Evolutionary conservation across 2,888 invertebrate species (phyloP).

Genomic region (Acronicta alni): DNA sequence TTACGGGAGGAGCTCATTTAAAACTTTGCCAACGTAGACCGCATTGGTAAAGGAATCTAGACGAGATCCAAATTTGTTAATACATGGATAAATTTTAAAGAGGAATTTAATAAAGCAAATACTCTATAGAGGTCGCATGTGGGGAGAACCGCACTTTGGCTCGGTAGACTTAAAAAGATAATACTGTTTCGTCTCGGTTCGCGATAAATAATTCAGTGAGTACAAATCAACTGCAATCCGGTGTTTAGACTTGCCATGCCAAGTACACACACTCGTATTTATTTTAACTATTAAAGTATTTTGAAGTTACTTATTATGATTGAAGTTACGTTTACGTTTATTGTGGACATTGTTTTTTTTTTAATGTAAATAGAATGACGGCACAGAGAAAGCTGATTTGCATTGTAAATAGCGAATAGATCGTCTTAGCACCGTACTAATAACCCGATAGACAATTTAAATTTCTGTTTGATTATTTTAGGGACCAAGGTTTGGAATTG

Average conservation of each 20-base stretch:
- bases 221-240: conserved; percentile 21
- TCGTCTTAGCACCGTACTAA: too few species aligned
- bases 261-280: conserved; percentile 22
- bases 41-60: conserved; percentile 16
- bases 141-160: conserved; percentile 5
- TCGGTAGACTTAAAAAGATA: conserved; percentile 16
- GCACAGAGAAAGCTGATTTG: not conserved
- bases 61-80: conserved; percentile 25
- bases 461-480: too few species aligned
- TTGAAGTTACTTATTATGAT: not conserved
- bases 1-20: conserved; percentile 40
- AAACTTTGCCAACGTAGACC: conserved; percentile 23
- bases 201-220: conserved; percentile 29
- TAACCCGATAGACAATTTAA: too few species aligned
- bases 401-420: not conserved
- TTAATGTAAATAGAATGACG: not conserved
- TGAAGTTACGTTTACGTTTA: not conserved
- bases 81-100: conserved; percentile 21
- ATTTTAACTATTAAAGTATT: conserved; percentile 16
- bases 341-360: not conserved
- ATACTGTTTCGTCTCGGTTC: conserved; percentile 9
- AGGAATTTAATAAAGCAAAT: conserved; percentile 28
- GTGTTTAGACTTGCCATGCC: conserved; percentile 7
- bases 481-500: too few species aligned
- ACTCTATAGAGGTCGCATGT: not conserved